Conservation (phyloP, 30 jellyfish, hydroid and myxozoan species). For the Phacellophora camtschatica region DNA sequence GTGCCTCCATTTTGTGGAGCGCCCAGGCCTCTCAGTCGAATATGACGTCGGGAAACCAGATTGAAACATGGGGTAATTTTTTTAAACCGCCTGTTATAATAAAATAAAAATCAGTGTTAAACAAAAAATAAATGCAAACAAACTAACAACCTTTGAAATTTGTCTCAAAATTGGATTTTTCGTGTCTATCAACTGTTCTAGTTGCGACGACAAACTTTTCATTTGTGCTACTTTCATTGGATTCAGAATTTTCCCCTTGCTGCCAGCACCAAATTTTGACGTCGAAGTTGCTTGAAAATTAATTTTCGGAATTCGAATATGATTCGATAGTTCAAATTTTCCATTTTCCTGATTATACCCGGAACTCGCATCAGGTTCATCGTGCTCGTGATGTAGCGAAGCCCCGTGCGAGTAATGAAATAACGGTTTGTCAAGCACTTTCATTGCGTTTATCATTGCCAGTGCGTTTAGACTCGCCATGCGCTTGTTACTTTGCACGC, state of each 20-base stretch:
- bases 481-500: slow-evolving; percentile 45
- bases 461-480: slow-evolving; percentile 74
- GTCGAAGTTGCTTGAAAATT: slow-evolving; percentile 81
- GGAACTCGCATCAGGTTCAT: no score
- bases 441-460: slow-evolving; percentile 88
- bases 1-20: no score
- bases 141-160: slow-evolving; percentile 44
- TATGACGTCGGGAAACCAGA: no score
- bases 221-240: slow-evolving; percentile 61
- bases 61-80: no score
- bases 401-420: slow-evolving; percentile 4
- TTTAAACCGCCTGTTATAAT: no score
- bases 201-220: slow-evolving; percentile 36
- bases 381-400: slow-evolving; percentile 5
- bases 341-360: no score
- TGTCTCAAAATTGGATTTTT: slow-evolving; percentile 36
- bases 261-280: slow-evolving; percentile 59
- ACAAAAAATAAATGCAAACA: no score
- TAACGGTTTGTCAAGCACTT: slow-evolving; percentile 53
- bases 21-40: no score
- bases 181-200: slow-evolving; percentile 44
- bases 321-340: slow-evolving; percentile 1
- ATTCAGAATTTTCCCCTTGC: slow-evolving; percentile 18
- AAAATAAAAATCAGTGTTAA: no score
- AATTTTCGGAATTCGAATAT: slow-evolving; percentile 60